Base-by-base conservation (phyloP, 1,140 invertebrate species). In the Diorhabda sublineata region DNA sequence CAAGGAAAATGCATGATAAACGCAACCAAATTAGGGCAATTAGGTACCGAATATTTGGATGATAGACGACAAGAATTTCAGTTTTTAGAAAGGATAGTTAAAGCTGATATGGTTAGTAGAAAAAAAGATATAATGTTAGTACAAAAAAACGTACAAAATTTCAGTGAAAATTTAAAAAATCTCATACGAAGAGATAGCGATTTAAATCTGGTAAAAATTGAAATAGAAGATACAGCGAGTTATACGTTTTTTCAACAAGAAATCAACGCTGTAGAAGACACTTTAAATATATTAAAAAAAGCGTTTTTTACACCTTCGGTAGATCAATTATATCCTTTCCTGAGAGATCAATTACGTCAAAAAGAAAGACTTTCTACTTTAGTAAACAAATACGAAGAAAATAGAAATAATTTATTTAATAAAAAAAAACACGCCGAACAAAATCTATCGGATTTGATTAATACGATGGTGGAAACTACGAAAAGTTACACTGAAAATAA, bases 21-120 rank as follows among this genome's bases (percentile, higher is more conserved):
- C 57, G 83, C 86, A 2, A 87, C 85, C 0, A 81, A 85, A 72
- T 85, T 88, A 79, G 87, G 88, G 2, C 87, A 89, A 76, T 74
- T 88, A 3, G 87, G 85, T 0, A 82, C 85, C 66, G 87, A 89
- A 74, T 86, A 89, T 75, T 76, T 88, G 2, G 84, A 88, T 43
- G 85, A 88, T 69, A 81, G 85, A 47, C 85, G 85, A 66, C 79
- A 82, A 43, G 85, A 85, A 68, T 89, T 87, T 72, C 85, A 83
- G 71, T 80, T 77, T 63, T 75, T 89, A 63, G 83, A 87, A 62
- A 77, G 81, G 42, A 80, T 84, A 43, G 84, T 89, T 26, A 85
- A 85, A 79, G 75, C 76, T 9, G 87, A 87, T 68, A 87, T 89
- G 86, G 86, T 85, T 70, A 83, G 86, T 58, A 80, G 87, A 61